Base-by-base conservation (phyloP, 2,113 vertebrate species). In the Drymodes brunneopygia region DNA sequence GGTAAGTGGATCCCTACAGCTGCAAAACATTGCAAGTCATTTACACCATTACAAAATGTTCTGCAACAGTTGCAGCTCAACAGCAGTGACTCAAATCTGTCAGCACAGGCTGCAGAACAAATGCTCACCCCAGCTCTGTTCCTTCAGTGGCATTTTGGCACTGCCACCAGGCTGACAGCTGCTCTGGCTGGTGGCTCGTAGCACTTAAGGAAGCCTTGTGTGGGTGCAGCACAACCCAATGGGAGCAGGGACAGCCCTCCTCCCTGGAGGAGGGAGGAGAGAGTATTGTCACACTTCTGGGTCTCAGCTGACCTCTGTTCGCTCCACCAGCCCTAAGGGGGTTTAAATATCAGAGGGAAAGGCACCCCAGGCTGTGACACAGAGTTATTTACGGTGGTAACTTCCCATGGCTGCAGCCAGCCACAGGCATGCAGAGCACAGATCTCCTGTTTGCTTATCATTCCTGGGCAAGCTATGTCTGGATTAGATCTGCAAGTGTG, bases 391-490 rank as follows among this genome's bases (percentile, higher is more conserved):
- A 50, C 9, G 22, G 11, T 10, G 8, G 44, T 28, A 48, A 29
- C 12, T 51, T 65, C 23, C 69, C n/a, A 33, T 4, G 36, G 23
- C 47, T 58, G 31, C 89, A 81, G 73, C 28, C 51, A 78, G 56
- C 14, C 45, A 15, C 0, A 0, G n/a, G 22, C 38, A 58, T 47
- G 35, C 47, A 50, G 0, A 0, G 19, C 38, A 62, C 2, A 62
- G 35, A 56, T 81, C 27, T 10, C 2, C 16, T 65, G 24, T 58
- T 69, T 57, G 4, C n/a, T 44, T 70, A 19, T 15, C 5, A 2
- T 48, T 35, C 42, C 69, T 38, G 27, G 13, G 38, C 15, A 62
- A 71, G 15, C 38, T 62, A 3, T 6, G 10, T 17, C 69, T 53
- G 25, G 13, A 45, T 73, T 22, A 27, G 61, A 36, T 23, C 45